Base-by-base conservation (phyloP, 2,797 vertebrate species). In the Tarsius wallacei region DNA sequence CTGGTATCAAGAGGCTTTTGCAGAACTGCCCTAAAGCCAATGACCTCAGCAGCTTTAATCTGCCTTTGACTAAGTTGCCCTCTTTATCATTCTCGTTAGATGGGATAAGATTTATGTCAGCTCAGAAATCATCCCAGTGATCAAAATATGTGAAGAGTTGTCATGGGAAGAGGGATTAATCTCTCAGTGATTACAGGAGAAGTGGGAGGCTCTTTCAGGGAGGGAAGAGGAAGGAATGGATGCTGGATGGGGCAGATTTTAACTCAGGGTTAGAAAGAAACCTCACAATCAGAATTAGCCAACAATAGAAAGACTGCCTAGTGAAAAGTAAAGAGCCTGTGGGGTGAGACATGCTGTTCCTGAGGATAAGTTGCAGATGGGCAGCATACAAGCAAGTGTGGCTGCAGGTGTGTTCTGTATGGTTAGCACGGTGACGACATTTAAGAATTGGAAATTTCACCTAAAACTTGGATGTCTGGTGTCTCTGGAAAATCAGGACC, bases 101-200 rank as follows among this genome's bases (percentile, higher is more conserved):
- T 76, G 70, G 87, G 59, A 31, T 70, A 26, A 89, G 91, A 97
- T 94, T 94, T 90, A 93, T 86, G 59, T 96, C 93, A 77, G 89
- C 64, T 94, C 93, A 94, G 86, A 96, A 96, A 91, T 95, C 86
- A 93, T 77, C 12, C 64, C 80, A 42, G 1, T 86, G 74, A 91
- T 94, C 82, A 85, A 86, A 97, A 89, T 88, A 86, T 80, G 78
- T 95, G 84, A 59, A 86, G 36, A 36, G 63, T 90, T 95, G 86
- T 93, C 88, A 61, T 31, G 51, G n/a, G 24, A 64, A 83, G 51
- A 64, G 24, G 81, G 73, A 94, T 95, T 95, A 78, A 83, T 96
- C 85, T 96, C 36, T 86, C 82, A 1, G 51, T 95, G 88, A 91
- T 97, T 78, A 59, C 2, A 33, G 86, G 24, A 76, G 87, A 70